These are phyloP conservation scores for Ceratosolen solmsi DNA, from an alignment of 1,140 invertebrate species.

Conservation along the genomic window DNA sequence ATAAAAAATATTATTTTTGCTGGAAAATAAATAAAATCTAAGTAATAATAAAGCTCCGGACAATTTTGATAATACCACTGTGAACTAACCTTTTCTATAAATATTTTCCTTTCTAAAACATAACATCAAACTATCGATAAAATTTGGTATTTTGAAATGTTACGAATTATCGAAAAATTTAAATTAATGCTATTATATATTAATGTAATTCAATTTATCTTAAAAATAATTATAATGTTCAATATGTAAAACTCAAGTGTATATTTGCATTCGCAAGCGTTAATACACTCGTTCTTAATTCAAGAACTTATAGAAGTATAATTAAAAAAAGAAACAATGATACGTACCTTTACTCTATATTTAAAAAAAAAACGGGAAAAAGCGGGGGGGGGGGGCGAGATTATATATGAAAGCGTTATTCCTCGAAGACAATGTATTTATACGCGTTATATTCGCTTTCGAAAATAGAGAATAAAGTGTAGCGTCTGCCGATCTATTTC, in stretches of 20 bases:
- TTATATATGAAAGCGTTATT: constrained; percentile 1
- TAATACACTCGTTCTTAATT: not conserved
- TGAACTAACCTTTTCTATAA: not conserved
- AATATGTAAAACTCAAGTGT: too few species aligned
- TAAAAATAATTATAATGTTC: too few species aligned
- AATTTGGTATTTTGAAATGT: too few species aligned
- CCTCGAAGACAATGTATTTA: constrained; percentile 48
- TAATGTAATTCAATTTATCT: too few species aligned
- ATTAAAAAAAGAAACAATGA: not conserved
- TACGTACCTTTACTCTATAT: not conserved
- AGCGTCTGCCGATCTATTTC: constrained; percentile 39
- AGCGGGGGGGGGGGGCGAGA: not conserved
- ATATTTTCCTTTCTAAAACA: not conserved
- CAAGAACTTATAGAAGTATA: not conserved
- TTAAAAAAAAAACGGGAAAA: not conserved
- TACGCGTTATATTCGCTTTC: constrained; percentile 38
- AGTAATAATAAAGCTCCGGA: not conserved
- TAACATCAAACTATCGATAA: not conserved
- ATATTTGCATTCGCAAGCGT: too few species aligned
- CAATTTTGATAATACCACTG: not conserved
- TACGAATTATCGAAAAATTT: too few species aligned
- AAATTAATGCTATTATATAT: too few species aligned
- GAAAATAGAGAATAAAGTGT: constrained; percentile 28
- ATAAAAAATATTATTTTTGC: too few species aligned
- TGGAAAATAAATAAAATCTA: not conserved